phyloP scores from a whole-genome alignment of 2,888 invertebrate genomes.

The Cenopis cana region DNA sequence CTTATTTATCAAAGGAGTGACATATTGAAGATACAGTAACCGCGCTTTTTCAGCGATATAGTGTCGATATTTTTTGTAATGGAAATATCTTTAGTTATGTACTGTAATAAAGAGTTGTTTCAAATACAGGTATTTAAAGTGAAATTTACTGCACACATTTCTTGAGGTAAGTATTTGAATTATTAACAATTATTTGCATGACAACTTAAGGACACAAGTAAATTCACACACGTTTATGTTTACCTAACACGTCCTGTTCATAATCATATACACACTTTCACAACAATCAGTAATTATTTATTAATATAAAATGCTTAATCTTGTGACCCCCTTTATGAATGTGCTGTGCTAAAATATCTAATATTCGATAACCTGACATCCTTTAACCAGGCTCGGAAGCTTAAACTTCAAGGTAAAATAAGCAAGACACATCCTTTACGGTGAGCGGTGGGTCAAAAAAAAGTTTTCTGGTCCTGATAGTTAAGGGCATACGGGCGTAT shows the following conservation, averaged over 20 bases:
- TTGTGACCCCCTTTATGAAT: constrained; percentile 6
- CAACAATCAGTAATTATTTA: constrained; percentile 13
- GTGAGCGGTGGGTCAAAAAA: neutral
- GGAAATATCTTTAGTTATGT: neutral
- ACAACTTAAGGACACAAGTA: neutral
- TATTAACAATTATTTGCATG: neutral
- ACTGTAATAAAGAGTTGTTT: neutral
- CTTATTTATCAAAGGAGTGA: neutral
- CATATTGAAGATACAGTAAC: too few relatives aligned
- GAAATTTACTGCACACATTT: neutral
- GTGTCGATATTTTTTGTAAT: neutral
- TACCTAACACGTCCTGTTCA: neutral
- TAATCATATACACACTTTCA: constrained; percentile 13
- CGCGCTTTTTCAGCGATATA: too few relatives aligned
- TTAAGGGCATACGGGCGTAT: neutral
- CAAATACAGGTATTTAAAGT: neutral
- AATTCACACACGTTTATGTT: neutral
- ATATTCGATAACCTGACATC: neutral
- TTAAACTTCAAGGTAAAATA: neutral
- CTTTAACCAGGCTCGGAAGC: neutral
- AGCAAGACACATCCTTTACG: too few relatives aligned
- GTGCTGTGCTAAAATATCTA: constrained; percentile 13
- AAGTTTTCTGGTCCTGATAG: neutral
- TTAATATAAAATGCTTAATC: constrained; percentile 16
- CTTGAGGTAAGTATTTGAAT: neutral